Evolutionary conservation across 2,113 vertebrate genomes (phyloP).

Genomic region (Sinocyclocheilus maitianheensis): DNA sequence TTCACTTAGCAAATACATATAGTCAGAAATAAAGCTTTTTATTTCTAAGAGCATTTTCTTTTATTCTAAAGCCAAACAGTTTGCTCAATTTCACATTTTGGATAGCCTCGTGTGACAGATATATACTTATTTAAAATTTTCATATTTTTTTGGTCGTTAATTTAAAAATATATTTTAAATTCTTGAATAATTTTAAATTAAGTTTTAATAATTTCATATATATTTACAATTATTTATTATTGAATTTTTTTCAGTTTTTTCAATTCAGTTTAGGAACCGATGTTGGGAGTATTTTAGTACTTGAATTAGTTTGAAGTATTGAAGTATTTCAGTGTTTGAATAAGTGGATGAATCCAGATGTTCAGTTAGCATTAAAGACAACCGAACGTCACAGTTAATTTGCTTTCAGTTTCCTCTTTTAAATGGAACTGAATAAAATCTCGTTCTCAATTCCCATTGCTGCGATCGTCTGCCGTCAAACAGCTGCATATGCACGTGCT

Average conservation of each 20-base stretch:
- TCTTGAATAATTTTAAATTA: background rate
- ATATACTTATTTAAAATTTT: background rate
- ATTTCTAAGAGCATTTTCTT: background rate
- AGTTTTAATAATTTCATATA: background rate
- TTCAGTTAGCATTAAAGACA: background rate
- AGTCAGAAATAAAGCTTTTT: background rate
- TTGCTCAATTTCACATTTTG: background rate
- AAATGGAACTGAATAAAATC: background rate
- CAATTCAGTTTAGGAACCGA: background rate
- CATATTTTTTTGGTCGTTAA: too few relatives aligned
- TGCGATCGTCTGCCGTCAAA: background rate
- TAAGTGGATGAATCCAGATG: background rate
- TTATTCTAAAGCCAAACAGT: background rate
- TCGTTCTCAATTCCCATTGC: background rate
- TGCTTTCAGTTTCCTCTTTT: background rate
- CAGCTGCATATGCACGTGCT: background rate
- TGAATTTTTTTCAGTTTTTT: too few relatives aligned
- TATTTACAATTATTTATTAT: background rate
- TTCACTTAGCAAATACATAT: too few relatives aligned
- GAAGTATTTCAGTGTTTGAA: background rate
- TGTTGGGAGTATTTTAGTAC: too few relatives aligned
- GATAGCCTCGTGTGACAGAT: background rate
- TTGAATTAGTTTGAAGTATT: too few relatives aligned
- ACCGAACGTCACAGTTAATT: background rate
- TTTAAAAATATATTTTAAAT: background rate